A percentile compares a stretch with the other conserved stretches of the same genome.
phyloP scores from a whole-genome alignment of 2,888 invertebrate genomes.

The Archips crataeganus region DNA sequence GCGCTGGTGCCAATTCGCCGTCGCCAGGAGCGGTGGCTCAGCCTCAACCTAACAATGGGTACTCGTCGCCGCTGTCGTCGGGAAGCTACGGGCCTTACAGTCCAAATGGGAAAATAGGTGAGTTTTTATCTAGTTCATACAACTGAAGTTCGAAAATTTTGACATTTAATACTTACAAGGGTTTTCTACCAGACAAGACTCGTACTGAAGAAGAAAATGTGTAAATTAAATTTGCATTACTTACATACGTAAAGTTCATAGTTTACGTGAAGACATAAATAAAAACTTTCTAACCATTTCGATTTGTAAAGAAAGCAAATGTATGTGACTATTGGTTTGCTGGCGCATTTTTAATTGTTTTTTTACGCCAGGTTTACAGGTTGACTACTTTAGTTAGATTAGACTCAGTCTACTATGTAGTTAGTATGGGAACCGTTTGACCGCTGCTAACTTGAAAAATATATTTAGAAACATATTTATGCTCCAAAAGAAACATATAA shows the following conservation, averaged over 20 bases:
- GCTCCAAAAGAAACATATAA: neutral
- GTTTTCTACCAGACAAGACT: too few species aligned
- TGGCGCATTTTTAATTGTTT: neutral
- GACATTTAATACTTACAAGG: too few species aligned
- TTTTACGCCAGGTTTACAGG: too few species aligned
- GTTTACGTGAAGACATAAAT: neutral
- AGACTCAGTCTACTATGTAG: neutral
- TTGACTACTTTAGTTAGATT: neutral
- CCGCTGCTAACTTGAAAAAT: neutral
- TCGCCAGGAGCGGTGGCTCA: slow-evolving; percentile 89
- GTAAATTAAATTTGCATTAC: too few species aligned
- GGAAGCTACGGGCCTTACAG: slow-evolving; percentile 96
- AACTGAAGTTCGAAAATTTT: too few species aligned
- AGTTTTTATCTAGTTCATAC: slow-evolving; percentile 60
- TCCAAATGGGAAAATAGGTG: slow-evolving; percentile 95
- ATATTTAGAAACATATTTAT: neutral
- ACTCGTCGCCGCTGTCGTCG: slow-evolving; percentile 94
- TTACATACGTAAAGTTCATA: neutral
- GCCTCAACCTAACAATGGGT: slow-evolving; percentile 90
- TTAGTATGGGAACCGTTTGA: neutral
- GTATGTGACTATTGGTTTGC: neutral
- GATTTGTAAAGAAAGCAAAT: neutral
- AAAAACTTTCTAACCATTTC: neutral
- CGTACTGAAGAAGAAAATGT: too few species aligned
- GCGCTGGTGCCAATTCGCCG: slow-evolving; percentile 83